Conservation (phyloP, 2,888 invertebrate species). For the Agrotis clavis region DNA sequence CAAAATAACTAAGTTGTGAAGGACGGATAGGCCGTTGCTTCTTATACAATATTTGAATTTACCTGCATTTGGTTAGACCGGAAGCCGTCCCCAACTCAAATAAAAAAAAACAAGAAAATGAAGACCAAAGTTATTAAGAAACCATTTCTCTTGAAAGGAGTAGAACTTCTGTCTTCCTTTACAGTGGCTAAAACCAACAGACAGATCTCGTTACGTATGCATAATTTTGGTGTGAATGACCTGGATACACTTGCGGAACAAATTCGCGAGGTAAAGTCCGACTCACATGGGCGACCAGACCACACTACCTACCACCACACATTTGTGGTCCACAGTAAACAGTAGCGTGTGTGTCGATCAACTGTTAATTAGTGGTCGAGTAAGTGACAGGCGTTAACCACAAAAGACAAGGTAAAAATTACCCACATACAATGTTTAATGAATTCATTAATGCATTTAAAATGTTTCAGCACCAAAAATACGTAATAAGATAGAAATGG, state of each 20-base stretch:
- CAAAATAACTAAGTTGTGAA: not conserved
- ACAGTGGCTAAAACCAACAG: conserved; percentile 20
- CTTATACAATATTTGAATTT: not conserved
- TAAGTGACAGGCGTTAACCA: not conserved
- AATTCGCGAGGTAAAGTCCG: conserved; percentile 48
- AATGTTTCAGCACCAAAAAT: not conserved
- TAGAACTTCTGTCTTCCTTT: conserved; percentile 13
- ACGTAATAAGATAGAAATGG: not conserved
- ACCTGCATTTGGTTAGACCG: not conserved
- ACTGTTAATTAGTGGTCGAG: not conserved
- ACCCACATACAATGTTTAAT: too few species aligned
- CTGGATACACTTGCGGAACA: conserved; percentile 49
- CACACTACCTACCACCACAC: conserved; percentile 19
- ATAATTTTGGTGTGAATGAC: conserved; percentile 62
- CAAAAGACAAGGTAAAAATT: not conserved
- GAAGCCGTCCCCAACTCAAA: not conserved
- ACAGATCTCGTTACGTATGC: conserved; percentile 53
- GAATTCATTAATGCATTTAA: not conserved
- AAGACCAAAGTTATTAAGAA: not conserved
- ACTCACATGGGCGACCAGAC: conserved; percentile 47
- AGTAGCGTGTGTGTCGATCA: conserved; percentile 1
- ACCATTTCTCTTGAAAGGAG: not conserved
- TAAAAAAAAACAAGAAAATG: not conserved
- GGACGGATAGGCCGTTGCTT: not conserved
- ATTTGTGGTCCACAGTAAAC: conserved; percentile 21